Percentiles rank a stretch among this genome's conserved stretches.
These are phyloP conservation scores for Caenorhabditis tropicalis DNA, from an alignment of 1,140 invertebrate genomes.

Conservation along the genomic window DNA sequence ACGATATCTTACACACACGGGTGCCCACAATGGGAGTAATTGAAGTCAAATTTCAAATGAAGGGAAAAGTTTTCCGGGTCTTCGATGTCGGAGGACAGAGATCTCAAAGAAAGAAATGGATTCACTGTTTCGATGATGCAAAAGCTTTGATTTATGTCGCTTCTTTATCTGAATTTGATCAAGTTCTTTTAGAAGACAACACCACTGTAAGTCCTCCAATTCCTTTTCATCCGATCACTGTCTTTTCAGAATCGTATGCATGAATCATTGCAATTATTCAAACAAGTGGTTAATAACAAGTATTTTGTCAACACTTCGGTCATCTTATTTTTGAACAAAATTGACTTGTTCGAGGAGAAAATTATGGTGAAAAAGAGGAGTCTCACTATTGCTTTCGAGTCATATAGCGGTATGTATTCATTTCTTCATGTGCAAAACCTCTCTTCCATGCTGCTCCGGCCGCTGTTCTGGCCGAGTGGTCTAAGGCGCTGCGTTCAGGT, in stretches of 20 bases:
- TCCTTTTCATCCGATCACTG: neutral
- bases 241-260: conserved; percentile 73
- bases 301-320: conserved; percentile 73
- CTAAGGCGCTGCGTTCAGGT: conserved; percentile 91
- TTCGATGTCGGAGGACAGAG: conserved; percentile 75
- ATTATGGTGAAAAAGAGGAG: conserved; percentile 67
- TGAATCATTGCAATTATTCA: conserved; percentile 73
- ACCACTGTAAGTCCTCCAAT: conserved; percentile 59
- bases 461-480: conserved; percentile 83
- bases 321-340: conserved; percentile 73
- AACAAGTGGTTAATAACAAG: conserved; percentile 73
- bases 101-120: conserved; percentile 76
- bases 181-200: conserved; percentile 72
- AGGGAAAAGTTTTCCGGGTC: conserved; percentile 64
- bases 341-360: conserved; percentile 75
- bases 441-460: neutral
- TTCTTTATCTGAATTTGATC: conserved; percentile 73
- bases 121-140: conserved; percentile 74
- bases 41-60: conserved; percentile 54
- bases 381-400: conserved; percentile 56
- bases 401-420: conserved; percentile 60
- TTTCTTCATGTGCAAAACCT: neutral
- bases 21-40: conserved; percentile 56
- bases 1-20: conserved; percentile 56
- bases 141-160: conserved; percentile 59